Evolutionary conservation across 2,888 invertebrate species (phyloP).

Genomic region (Abscondita cerata): DNA sequence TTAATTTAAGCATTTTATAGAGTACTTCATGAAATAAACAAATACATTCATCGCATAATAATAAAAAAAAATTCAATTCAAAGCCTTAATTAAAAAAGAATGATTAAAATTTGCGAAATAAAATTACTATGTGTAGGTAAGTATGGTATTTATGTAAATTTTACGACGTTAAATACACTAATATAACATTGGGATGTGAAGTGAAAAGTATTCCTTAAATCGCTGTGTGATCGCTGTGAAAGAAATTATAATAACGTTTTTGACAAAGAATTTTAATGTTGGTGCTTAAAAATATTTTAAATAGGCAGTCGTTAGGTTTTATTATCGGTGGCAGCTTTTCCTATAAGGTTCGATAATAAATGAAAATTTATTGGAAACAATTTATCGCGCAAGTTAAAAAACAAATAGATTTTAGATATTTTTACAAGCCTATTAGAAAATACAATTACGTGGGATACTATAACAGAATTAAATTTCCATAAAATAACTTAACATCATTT

Average conservation of each 20-base stretch:
- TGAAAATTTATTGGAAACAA: constrained; percentile 2
- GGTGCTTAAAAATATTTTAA: no score
- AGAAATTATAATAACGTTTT: no score
- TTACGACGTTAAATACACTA: no score
- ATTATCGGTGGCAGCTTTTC: no score
- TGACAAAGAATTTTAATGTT: no score
- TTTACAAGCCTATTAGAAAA: constrained; percentile 7
- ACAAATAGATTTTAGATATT: constrained; percentile 6
- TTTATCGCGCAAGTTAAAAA: constrained; percentile 1
- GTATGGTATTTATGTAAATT: background rate
- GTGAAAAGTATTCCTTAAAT: no score
- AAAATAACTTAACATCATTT: constrained; percentile 14
- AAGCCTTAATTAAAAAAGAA: constrained; percentile 6
- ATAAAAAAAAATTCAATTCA: constrained; percentile 5
- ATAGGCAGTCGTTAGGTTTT: no score
- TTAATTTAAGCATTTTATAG: constrained; percentile 7
- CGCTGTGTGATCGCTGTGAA: no score
- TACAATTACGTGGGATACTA: constrained; percentile 3
- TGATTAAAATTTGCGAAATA: background rate
- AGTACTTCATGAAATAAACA: constrained; percentile 7
- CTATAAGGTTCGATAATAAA: background rate
- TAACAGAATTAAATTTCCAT: constrained; percentile 16
- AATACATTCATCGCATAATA: constrained; percentile 1
- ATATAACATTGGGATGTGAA: no score
- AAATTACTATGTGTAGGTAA: no score